Evolutionary conservation across 2,797 vertebrate genomes (phyloP).

Genomic region (Petrocephalus schoutedeni): DNA sequence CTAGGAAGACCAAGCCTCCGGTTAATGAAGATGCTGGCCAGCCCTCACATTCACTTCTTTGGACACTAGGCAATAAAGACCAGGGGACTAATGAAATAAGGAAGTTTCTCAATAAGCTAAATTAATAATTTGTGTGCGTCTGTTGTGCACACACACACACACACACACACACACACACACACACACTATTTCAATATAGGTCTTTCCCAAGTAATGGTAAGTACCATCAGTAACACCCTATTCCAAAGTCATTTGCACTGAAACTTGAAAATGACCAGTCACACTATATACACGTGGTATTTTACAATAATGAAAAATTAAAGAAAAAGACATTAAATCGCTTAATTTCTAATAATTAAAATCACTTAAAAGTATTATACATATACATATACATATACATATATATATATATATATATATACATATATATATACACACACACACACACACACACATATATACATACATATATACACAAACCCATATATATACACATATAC

Average conservation of each 20-base stretch:
- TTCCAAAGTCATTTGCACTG: not conserved
- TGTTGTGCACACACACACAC: not conserved
- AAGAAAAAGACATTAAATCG: not conserved
- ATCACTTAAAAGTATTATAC: not conserved
- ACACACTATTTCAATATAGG: not conserved
- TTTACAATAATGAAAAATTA: not conserved
- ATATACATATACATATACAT: too few relatives aligned
- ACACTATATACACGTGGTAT: not conserved
- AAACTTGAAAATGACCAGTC: not conserved
- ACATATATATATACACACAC: too few relatives aligned
- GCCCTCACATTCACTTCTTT: not conserved
- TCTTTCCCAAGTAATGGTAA: not conserved
- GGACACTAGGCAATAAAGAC: not conserved
- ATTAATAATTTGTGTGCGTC: too few relatives aligned
- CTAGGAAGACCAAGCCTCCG: not conserved
- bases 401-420: too few relatives aligned
- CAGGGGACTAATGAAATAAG: not conserved
- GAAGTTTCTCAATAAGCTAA: not conserved
- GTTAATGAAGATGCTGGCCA: not conserved
- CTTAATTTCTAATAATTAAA: not conserved
- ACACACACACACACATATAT: too few relatives aligned
- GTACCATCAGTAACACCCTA: not conserved
- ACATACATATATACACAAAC: too few relatives aligned
- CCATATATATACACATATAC: too few relatives aligned
- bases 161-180: too few relatives aligned